Evolutionary conservation across 2,797 vertebrate species (phyloP), one percentile per base, ranked within the genome.

Genomic region (Enteromius thamalakanensis): DNA sequence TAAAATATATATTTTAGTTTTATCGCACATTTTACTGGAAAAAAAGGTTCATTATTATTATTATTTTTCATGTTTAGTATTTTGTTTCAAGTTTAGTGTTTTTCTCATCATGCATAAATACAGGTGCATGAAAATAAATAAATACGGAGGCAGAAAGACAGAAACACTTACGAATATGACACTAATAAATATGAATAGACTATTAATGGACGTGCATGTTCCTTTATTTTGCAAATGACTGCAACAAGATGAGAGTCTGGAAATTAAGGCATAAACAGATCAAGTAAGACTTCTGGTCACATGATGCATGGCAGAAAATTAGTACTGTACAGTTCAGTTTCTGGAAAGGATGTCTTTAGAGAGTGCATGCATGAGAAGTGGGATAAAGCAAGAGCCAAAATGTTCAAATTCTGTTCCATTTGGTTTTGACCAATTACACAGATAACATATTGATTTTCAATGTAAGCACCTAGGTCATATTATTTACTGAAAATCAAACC

Each of bases 401-500:
- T 11, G 55, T 58, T 58, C 10, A 55, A 23, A 55, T 10, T 68
- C 92, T 42, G 40, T 74, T 82, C 81, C 17, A 92, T 86, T 32
- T 85, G 3, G 76, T 82, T 89, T 89, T 64, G 89, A 88, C 87
- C 84, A 91, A 71, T 55, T 70, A 80, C 88, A 87, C 6, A 91
- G 87, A 10, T 23, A 58, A 58, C 10, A 58, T 53, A 53, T 58
- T 23, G 1, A 58, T 58, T 11, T 58, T 58, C n/a, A 58, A 23
- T 58, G 0, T 11, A 58, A 58, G n/a, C 55, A 23, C 3, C 23
- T 29, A 92, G 87, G 14, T 29, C 26, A 23, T 29, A 62, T 23
- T 29, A 29, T 62, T 62, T 15, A 29, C 11, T 26, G 4, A 62
- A 62, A 62, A 62, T 2, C 23, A 14, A 62, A 29, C 58, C 23